Conservation (phyloP, 2,113 vertebrate species). For the Pelecanus crispus region DNA sequence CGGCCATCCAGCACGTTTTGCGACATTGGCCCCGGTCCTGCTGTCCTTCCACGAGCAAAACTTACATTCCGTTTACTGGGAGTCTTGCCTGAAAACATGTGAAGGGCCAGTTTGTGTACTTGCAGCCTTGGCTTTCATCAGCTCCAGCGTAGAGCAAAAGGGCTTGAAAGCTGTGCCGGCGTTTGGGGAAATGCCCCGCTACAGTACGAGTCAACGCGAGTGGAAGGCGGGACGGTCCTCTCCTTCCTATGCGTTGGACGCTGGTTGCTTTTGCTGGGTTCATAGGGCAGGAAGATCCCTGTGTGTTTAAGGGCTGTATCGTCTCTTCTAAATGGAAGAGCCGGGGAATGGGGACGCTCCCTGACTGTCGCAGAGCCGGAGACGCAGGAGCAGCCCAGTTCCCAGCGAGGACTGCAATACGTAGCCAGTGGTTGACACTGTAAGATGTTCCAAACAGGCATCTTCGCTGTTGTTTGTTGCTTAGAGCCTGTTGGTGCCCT, state of each 20-base stretch:
- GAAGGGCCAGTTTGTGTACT: not conserved
- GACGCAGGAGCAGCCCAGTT: not conserved
- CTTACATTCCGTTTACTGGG: not conserved
- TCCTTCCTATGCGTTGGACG: not conserved
- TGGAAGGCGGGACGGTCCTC: not conserved
- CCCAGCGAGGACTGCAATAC: fast-evolving
- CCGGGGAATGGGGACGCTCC: not conserved
- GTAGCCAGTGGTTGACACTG: fast-evolving
- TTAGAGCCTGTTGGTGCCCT: not conserved
- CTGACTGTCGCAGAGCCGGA: not conserved
- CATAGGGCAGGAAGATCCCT: not conserved
- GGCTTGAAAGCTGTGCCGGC: fast-evolving
- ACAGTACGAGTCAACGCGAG: fast-evolving
- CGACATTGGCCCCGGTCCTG: not conserved
- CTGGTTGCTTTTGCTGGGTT: not conserved
- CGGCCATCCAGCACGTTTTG: not conserved
- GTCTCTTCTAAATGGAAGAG: not conserved
- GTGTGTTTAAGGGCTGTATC: not conserved
- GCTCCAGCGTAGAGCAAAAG: not conserved
- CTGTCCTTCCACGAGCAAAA: not conserved
- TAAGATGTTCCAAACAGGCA: not conserved
- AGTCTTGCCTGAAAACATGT: not conserved
- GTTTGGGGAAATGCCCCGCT: fast-evolving
- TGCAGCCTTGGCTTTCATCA: not conserved
- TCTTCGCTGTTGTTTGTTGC: not conserved